Base-by-base conservation (phyloP, 2,888 invertebrate species). In the Lottia scabra region DNA sequence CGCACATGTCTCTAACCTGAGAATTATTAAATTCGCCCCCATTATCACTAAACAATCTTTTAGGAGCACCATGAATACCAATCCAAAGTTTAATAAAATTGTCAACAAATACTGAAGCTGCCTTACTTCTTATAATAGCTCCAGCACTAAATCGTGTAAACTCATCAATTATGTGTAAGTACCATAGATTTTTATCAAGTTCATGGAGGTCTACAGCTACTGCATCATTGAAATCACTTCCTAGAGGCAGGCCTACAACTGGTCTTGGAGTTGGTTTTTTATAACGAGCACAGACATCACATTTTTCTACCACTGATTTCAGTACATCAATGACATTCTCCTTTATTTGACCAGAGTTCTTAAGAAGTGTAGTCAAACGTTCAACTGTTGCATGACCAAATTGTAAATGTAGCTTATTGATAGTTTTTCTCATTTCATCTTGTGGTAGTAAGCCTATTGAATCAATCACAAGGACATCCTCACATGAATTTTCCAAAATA, bases 151-250 rank as follows among this genome's bases (percentile, higher is more conserved):
- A 65, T 44, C 73, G 30, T 12, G 69, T 38, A 12, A 56, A 56
- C 38, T 38, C 56, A 66, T 73, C 68, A 65, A 65, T 45, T 38
- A 66, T 70, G 26, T 73, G 70, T 12, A 73, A 66, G 15, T 70
- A 66, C 62, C 67, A 65, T 27, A 73, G n/a, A 38, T 46, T 43
- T 56, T 46, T 70, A 30, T 15, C 44, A 38, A 68, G 30, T 66
- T 71, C 71, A 71, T 74, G 71, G 19, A 74, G 44, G 43, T 74
- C 71, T 12, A 74, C 65, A 26, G 71, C 74, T 12, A 71, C 74
- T 15, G 56, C 56, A 30, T 75, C 67, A 63, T 75, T 73, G 63
- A 70, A 73, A 16, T 73, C 73, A 65, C n/a, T 48, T 43, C 67
- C 73, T 38, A 64, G 56, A 63, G 70, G 70, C 0, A 69, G 3